Evolutionary conservation across 1,140 invertebrate species (phyloP).

Genomic region (Eulimnadia texana): DNA sequence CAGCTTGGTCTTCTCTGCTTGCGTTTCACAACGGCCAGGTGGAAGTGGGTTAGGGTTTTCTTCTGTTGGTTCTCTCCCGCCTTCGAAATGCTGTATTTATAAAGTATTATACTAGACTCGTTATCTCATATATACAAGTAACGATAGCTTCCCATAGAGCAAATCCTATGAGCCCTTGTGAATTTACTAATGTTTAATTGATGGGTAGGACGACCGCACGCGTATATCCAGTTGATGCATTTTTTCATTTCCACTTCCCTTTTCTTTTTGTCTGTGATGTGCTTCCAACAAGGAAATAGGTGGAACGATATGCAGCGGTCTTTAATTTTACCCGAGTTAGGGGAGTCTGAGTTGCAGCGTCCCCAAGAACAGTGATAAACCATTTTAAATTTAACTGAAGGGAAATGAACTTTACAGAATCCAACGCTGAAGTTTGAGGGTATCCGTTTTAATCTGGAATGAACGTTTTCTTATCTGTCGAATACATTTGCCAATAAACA

Average conservation of each 20-base stretch:
- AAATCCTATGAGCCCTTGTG: neutral
- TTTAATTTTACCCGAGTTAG: neutral
- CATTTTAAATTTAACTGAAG: no score
- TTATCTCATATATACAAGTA: neutral
- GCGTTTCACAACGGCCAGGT: no score
- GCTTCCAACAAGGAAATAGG: neutral
- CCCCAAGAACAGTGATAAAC: neutral
- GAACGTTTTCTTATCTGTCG: no score
- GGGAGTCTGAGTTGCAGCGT: neutral
- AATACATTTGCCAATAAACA: no score
- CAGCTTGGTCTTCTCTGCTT: no score
- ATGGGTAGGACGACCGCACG: neutral
- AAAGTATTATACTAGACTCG: neutral
- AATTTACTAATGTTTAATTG: neutral
- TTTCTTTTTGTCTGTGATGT: no score
- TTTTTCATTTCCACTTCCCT: neutral
- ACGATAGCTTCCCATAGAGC: neutral
- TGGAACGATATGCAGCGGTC: neutral
- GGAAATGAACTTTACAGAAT: no score
- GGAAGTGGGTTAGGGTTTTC: no score
- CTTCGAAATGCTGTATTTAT: neutral
- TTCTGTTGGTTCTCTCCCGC: neutral
- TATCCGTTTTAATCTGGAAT: no score
- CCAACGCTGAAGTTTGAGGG: no score
- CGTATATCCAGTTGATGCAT: neutral